Base-by-base conservation (phyloP, 2,113 vertebrate genomes). In the Dromaius novaehollandiae region DNA sequence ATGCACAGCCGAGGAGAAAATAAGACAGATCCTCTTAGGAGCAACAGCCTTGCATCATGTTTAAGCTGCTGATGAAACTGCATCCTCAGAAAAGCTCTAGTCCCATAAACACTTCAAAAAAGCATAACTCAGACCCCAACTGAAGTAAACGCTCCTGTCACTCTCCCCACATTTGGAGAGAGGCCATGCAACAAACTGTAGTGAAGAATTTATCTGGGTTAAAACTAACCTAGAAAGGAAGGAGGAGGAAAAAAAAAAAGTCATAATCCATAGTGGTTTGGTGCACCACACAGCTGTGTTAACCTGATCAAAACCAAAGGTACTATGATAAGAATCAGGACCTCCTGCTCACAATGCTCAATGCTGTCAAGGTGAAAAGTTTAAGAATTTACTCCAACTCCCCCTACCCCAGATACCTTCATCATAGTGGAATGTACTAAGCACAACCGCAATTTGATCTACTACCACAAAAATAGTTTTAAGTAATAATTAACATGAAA, bases 1-100 rank as follows among this genome's bases (percentile, higher is more conserved):
- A 30, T 0, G 6, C 16, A 40, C 13, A 24, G 74, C 4, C 36
- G 68, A 66, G 6, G 50, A 17, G 7, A 71, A 0, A 68, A 11
- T 9, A 70, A 53, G 61, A 21, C 18, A 83, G 13, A 79, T 7
- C 24, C n/a, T 53, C 22, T 46, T 13, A 79, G 50, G 32, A 68
- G 21, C 30, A 71, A 66, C 1, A 7, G 38, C 6, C 2, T 5
- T 10, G 73, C 20, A 13, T 7, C 68, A 71, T 11, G 65, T 18
- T 86, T 69, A 32, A 91, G 36, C 50, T 61, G 25, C 16, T 65
- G 65, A 15, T 51, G 65, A 90, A 92, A 76, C 0, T 11, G 24
- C 75, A 88, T 14, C 32, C 25, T 50, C 42, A 64, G 53, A 63
- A 82, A 79, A 8, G 14, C 3, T 25, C 13, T 34, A 66, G 30